These are phyloP conservation scores for Caenorhabditis inopinata DNA, from an alignment of 1,140 invertebrate genomes.

Conservation along the genomic window DNA sequence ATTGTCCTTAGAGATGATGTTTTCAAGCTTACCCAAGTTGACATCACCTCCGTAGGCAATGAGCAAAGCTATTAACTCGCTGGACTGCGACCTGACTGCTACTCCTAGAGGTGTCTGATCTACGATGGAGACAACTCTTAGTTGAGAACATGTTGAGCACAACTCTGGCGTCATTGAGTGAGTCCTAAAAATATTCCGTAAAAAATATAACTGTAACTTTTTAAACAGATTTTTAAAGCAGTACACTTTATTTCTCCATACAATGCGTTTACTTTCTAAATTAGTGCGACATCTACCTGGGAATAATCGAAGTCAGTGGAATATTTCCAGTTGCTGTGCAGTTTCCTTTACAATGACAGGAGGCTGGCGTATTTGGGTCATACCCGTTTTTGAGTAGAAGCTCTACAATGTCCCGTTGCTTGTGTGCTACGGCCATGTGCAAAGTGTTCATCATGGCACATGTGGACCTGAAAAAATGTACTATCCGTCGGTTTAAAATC, in stretches of 20 bases:
- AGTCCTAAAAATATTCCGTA: constrained; percentile 45
- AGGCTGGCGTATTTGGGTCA: constrained; percentile 60
- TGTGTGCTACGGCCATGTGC: constrained; percentile 65
- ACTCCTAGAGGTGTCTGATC: constrained; percentile 64
- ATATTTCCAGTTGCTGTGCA: constrained; percentile 65
- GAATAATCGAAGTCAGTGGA: constrained; percentile 64
- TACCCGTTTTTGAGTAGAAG: constrained; percentile 63
- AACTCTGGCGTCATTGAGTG: constrained; percentile 60
- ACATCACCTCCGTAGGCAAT: constrained; percentile 64
- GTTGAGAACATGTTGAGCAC: constrained; percentile 59
- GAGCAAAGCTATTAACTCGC: constrained; percentile 60
- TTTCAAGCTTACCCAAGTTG: constrained; percentile 44
- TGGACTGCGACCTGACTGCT: constrained; percentile 60
- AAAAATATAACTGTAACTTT: background rate
- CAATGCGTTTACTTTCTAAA: no score
- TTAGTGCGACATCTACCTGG: constrained; percentile 55
- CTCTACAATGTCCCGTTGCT: constrained; percentile 65
- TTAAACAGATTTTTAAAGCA: background rate
- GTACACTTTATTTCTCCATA: no score
- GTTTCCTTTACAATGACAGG: constrained; percentile 62
- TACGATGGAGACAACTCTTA: constrained; percentile 63
- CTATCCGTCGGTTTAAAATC: no score
- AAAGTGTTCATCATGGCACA: constrained; percentile 63
- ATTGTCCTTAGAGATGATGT: background rate
- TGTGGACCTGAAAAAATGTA: constrained; percentile 58